Percentiles rank a stretch among this genome's conserved stretches.
Conservation (phyloP, 1,140 invertebrate genomes). For the Ruditapes philippinarum region DNA sequence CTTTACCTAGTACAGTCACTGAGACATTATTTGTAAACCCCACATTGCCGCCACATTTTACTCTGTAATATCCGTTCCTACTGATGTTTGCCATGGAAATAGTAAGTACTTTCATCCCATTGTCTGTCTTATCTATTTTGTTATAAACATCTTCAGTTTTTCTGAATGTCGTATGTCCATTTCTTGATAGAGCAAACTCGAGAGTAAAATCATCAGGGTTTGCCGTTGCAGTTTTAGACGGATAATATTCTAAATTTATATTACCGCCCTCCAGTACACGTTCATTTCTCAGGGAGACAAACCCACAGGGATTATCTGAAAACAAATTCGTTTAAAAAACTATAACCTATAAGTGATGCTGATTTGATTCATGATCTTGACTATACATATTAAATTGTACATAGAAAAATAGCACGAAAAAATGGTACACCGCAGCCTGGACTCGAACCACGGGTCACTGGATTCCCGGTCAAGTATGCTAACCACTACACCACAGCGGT, state of each 20-base stretch:
- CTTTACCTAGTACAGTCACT: no score
- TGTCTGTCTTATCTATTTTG: not conserved
- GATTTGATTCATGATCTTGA: no score
- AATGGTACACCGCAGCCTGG: no score
- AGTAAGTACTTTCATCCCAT: not conserved
- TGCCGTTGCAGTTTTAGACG: not conserved
- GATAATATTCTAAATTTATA: not conserved
- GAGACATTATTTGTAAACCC: no score
- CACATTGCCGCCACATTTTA: not conserved
- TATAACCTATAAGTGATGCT: no score
- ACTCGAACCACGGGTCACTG: no score
- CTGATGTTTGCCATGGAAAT: not conserved
- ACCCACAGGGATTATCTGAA: not conserved
- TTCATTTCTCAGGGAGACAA: not conserved
- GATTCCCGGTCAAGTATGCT: no score
- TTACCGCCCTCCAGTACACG: not conserved
- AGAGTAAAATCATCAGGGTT: not conserved
- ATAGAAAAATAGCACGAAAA: no score
- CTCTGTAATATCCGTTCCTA: not conserved
- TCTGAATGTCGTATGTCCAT: not conserved
- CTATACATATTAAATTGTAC: no score
- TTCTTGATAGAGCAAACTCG: not conserved
- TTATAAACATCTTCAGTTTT: no score
- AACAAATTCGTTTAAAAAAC: no score
- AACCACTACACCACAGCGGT: no score